Percentiles rank a stretch among this genome's conserved stretches.
phyloP scores from a whole-genome alignment of 2,797 vertebrate genomes.

The Gadopsis marmoratus region DNA sequence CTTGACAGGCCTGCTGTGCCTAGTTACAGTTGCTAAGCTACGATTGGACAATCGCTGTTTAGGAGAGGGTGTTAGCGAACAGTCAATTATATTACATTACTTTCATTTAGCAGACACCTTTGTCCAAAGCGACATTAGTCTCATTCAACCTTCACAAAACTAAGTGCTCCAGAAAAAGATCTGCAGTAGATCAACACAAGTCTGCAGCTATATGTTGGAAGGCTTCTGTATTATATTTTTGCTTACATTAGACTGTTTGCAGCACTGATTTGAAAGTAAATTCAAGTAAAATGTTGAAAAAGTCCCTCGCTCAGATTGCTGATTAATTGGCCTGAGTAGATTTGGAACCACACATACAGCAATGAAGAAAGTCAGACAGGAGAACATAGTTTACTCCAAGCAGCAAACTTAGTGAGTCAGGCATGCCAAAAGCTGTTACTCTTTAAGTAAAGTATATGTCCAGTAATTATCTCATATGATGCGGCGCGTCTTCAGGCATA shows the following conservation, averaged over 20 bases:
- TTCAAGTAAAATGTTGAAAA: constrained; percentile 1
- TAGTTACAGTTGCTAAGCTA: neutral
- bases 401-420: constrained; percentile 72
- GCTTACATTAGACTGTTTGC: neutral
- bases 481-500: constrained; percentile 68
- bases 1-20: neutral
- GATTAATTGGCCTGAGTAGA: constrained; percentile 52
- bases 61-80: neutral
- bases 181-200: neutral
- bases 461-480: constrained; percentile 77
- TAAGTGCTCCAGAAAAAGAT: neutral
- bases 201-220: neutral
- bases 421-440: constrained; percentile 74
- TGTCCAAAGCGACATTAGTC: neutral
- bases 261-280: constrained; percentile 7
- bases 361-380: constrained; percentile 45
- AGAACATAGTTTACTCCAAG: constrained; percentile 61
- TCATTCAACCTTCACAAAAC: neutral
- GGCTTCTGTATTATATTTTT: neutral
- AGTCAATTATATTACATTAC: constrained; percentile 4
- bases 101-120: neutral
- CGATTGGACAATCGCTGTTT: neutral
- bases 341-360: constrained; percentile 14
- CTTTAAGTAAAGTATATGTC: constrained; percentile 77
- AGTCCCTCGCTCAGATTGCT: neutral